Base-by-base conservation (phyloP, 2,888 invertebrate species). In the Hipparchia semele region DNA sequence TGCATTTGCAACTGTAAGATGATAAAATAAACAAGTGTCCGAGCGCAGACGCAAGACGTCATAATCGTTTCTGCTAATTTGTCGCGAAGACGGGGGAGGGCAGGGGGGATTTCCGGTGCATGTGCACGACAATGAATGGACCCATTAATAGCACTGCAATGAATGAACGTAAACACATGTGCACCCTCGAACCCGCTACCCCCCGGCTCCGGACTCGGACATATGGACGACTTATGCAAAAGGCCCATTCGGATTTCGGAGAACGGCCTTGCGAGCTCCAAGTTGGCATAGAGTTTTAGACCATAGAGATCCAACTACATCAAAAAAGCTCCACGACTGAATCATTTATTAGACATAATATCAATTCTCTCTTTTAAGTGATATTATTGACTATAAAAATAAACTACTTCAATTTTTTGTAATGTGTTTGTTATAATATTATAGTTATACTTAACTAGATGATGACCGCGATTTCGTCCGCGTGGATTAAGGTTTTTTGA, bases 121-220 rank as follows among this genome's bases (percentile, higher is more conserved):
- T 91, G 84, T 93, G 93, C 91, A 88, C 87, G 89, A 92, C 92
- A 92, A 93, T 93, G 89, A 91, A 92, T 91, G 92, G 90, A 86
- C 87, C 87, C 92, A 90, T 91, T 92, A 92, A 92, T 91, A 91
- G 90, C 82, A 75, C 78, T 87, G 87, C 83, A 87, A 85, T 91
- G 91, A 92, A 92, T 93, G 92, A 90, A 86, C 85, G 91, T 90
- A 89, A 87, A 87, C 90, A 91, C 90, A 91, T 92, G 91, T 91
- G 90, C 78, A 78, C 80, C 78, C 77, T 79, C 79, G 78, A 82
- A 80, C 78, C 82, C 83, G 81, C 86, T 84, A 85, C 89, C 89
- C 86, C 85, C 80, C 83, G 80, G 79, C 78, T 76, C 65, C 9
- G 62, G 62, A 53, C 51, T 53, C 79, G 79, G 81, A 85, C 91